These are phyloP conservation scores for Pocillopora grandis DNA, from an alignment of 92 coral and sea anemone species.

Conservation along the genomic window DNA sequence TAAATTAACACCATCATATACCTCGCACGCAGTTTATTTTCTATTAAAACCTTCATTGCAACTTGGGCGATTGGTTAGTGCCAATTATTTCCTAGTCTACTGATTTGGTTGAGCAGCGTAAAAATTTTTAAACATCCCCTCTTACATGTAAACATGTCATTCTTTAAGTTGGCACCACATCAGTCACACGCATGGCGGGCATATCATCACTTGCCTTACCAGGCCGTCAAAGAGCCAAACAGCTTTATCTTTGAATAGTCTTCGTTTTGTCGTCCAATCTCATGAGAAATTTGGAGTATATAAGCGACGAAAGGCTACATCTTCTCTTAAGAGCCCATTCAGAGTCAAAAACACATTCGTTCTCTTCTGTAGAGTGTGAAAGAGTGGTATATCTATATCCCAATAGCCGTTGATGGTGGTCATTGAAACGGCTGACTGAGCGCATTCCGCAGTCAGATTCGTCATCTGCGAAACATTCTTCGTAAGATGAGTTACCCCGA, in stretches of 20 bases:
- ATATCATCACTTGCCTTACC: neutral
- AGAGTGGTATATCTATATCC: constrained; percentile 2
- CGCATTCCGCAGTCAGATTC: constrained; percentile 42
- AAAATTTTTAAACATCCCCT: neutral
- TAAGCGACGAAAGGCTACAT: constrained; percentile 58
- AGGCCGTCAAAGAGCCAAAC: constrained; percentile 5
- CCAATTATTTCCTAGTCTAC: neutral
- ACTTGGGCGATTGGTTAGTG: neutral
- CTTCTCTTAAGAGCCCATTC: constrained; percentile 66
- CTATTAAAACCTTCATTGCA: neutral
- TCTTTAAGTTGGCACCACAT: neutral
- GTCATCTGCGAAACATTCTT: constrained; percentile 70
- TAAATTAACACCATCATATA: neutral
- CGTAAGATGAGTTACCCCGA: neutral
- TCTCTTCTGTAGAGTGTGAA: constrained; percentile 31
- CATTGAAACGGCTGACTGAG: neutral
- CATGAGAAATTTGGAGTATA: constrained; percentile 59
- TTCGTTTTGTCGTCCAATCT: constrained; percentile 45
- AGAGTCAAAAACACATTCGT: constrained; percentile 65
- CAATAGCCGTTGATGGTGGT: neutral
- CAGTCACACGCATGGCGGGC: neutral
- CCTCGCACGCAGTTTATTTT: neutral
- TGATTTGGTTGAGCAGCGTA: neutral
- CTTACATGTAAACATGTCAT: neutral
- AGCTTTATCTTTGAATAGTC: neutral